Base-by-base conservation (phyloP, 2,797 vertebrate species). In the Helarctos malayanus region DNA sequence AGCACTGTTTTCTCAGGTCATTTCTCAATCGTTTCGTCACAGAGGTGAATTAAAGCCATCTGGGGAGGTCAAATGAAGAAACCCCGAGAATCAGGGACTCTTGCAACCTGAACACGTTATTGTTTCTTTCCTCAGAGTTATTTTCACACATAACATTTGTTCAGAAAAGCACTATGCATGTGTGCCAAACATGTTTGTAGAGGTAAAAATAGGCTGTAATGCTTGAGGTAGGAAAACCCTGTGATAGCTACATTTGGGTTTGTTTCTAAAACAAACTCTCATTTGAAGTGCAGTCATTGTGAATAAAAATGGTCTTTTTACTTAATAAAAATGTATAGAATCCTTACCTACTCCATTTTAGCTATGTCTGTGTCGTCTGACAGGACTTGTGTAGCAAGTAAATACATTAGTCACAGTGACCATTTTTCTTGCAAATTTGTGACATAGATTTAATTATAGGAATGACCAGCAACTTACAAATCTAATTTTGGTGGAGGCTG, bases 381-480 rank as follows among this genome's bases (percentile, higher is more conserved):
- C 99, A 99, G 98, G 94, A 98, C 98, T 98, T 95, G 97, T 97
- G 98, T 97, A 98, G 98, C 98, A 98, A 98, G 97, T 99, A 99
- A 99, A 99, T 98, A 98, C 99, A 99, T 99, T 99, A 99, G 99
- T 99, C 98, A 99, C 94, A 95, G 98, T 97, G 98, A 98, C 99
- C 98, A 99, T 99, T 99, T 99, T 99, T 99, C 99, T 99, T 99
- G 98, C 98, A 99, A 99, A 99, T 99, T 99, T 98, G 98, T 99
- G 99, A 99, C 99, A 99, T 88, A 98, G 98, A 99, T 99, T 99
- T 98, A 99, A 99, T 99, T 99, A 99, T 92, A 97, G 94, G 98
- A 99, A 99, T 99, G 98, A 98, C 99, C 98, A 98, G 97, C 97
- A 98, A 98, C 98, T 99, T 98, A 98, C 98, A 99, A 99, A 99